phyloP scores from a whole-genome alignment of 2,888 invertebrate genomes.

The Nomada flava region DNA sequence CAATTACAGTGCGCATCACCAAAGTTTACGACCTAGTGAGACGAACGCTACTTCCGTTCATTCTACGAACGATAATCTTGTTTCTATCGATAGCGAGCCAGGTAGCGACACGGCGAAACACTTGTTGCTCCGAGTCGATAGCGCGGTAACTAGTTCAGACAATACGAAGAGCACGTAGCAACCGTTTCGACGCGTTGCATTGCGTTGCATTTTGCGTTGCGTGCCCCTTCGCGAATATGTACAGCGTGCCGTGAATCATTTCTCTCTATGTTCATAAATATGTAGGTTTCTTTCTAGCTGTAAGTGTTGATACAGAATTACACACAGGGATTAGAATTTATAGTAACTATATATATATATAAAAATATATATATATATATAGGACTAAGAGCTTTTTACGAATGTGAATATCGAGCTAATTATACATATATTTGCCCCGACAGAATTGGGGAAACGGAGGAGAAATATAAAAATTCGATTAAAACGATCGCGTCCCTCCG shows the following conservation, averaged over 20 bases:
- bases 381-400: slow-evolving; percentile 62
- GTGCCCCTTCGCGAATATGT: slow-evolving; percentile 32
- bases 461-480: neutral
- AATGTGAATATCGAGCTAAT: slow-evolving; percentile 63
- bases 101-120: slow-evolving; percentile 22
- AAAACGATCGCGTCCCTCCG: neutral
- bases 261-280: slow-evolving; percentile 61
- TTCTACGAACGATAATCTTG: slow-evolving; percentile 17
- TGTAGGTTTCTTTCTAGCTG: slow-evolving; percentile 58
- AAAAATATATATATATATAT: slow-evolving; percentile 3
- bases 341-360: slow-evolving; percentile 44
- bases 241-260: slow-evolving; percentile 69
- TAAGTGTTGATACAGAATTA: slow-evolving; percentile 71
- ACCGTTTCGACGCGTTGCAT: slow-evolving; percentile 18
- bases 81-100: slow-evolving; percentile 34
- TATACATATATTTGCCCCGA: slow-evolving; percentile 20
- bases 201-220: neutral
- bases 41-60: slow-evolving; percentile 41
- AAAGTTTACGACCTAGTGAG: slow-evolving; percentile 68
- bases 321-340: slow-evolving; percentile 71
- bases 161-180: slow-evolving; percentile 66
- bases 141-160: slow-evolving; percentile 46
- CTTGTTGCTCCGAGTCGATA: slow-evolving; percentile 46
- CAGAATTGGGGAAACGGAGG: neutral
- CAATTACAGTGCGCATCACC: slow-evolving; percentile 66